A percentile compares a stretch with the other conserved stretches of the same genome.
Conservation (phyloP, 2,888 invertebrate species). For the Cryptus viduatorius region DNA sequence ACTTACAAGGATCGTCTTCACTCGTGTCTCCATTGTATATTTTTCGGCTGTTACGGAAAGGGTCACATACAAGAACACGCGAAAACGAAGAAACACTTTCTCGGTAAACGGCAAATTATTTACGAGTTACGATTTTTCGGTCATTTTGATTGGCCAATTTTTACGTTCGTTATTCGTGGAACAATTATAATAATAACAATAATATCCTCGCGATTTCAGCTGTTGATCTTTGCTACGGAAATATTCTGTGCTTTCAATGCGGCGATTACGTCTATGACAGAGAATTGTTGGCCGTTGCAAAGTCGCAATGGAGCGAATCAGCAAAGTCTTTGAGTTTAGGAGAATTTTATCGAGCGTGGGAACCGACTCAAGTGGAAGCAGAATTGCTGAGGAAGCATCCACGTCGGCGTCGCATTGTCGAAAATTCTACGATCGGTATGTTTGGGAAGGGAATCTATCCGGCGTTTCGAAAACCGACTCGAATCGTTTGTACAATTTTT, state of each 20-base stretch:
- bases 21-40: conserved; percentile 96
- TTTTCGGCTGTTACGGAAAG: conserved; percentile 94
- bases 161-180: neutral
- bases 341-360: conserved; percentile 88
- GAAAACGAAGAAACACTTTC: conserved; percentile 91
- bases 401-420: conserved; percentile 91
- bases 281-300: conserved; percentile 86
- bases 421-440: conserved; percentile 92
- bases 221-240: conserved; percentile 95
- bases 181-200: too few species aligned
- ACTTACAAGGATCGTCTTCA: conserved; percentile 92
- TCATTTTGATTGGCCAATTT: neutral
- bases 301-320: conserved; percentile 83
- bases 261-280: conserved; percentile 96
- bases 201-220: conserved; percentile 84
- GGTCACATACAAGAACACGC: conserved; percentile 95
- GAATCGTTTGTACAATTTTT: too few species aligned
- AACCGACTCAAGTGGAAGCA: conserved; percentile 92
- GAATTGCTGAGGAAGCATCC: conserved; percentile 91
- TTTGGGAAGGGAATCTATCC: neutral
- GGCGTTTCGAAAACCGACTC: too few species aligned
- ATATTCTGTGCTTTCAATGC: conserved; percentile 95
- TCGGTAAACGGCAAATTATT: conserved; percentile 85
- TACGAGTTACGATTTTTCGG: neutral
- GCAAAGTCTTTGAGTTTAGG: conserved; percentile 83